Evolutionary conservation across 1,140 invertebrate genomes (phyloP).

Genomic region (Zophobas morio): DNA sequence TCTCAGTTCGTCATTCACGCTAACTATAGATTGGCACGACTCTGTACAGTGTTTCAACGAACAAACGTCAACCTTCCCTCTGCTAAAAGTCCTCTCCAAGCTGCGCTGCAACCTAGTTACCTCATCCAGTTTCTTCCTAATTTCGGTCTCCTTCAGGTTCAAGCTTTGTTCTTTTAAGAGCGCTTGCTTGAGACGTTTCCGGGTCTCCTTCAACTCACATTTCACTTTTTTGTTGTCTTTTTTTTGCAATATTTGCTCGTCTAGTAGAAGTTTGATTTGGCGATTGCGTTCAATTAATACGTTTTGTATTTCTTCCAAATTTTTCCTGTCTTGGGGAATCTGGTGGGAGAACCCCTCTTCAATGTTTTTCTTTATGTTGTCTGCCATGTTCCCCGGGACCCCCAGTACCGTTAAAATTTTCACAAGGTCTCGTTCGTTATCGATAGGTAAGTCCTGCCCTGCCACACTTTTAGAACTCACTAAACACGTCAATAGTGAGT

Average conservation of each 20-base stretch:
- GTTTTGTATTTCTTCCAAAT: not conserved
- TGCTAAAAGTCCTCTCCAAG: not conserved
- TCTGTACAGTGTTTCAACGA: conserved; percentile 46
- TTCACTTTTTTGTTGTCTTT: conserved; percentile 14
- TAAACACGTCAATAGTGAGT: conserved; percentile 51
- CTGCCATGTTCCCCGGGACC: not conserved
- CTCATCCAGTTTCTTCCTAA: conserved; percentile 10
- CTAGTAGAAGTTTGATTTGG: not conserved
- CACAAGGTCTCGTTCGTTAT: not conserved
- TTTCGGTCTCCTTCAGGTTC: conserved; percentile 10
- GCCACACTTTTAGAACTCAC: conserved; percentile 7
- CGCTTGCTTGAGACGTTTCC: not conserved
- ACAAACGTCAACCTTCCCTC: conserved; percentile 37
- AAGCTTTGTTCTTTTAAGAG: conserved; percentile 2
- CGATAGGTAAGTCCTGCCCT: not conserved
- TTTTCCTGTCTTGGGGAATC: not conserved
- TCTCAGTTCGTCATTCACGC: conserved; percentile 24
- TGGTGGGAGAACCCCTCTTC: not conserved
- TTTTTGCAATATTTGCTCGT: conserved; percentile 1
- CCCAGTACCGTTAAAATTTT: not conserved
- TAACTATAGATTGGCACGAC: conserved; percentile 20
- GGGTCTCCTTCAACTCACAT: conserved; percentile 2
- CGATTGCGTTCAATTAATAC: not conserved
- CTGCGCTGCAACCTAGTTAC: not conserved
- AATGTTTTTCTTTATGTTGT: not conserved